Base-by-base conservation (phyloP, 64 coral and sea anemone genomes). In the Hydrozoanthus tunicans region DNA sequence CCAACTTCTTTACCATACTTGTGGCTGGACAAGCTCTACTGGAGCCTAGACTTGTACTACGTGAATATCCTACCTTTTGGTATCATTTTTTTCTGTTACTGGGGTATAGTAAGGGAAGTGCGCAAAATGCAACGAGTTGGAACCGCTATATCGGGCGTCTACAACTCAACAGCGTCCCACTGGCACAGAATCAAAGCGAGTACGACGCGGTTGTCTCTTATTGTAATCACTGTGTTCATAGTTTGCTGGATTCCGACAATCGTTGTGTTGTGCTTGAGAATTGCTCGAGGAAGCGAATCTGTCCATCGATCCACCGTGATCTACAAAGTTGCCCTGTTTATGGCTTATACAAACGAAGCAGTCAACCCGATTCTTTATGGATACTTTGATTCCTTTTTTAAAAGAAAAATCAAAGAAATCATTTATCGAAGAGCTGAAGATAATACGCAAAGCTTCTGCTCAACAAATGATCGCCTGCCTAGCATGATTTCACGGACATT, bases 251-350 rank as follows among this genome's bases (percentile, higher is more conserved):
- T 79, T 20, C 92, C 92, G 11, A 72, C 78, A 20, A 70, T 93
- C n/a, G 85, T 93, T 13, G 4, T 93, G 65, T 6, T 80, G 20
- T 9, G 61, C 51, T 59, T 89, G 20, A 62, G 92, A 89, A 4
- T 93, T 9, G 77, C 77, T 6, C 59, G 20, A 14, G 92, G 92
- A 1, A 90, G 76, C 14, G 58, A 65, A 3, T 27, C 4, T 4
- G 92, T 90, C 12, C 74, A 80, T 70, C 54, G 92, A 3, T 62
- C 69, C 43, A 68, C 85, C 7, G 65, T 59, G 3, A 13, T 81
- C 3, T 93, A 93, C 26, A 85, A 93, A 55, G 66, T 93, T 53
- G 85, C 92, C 6, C 85, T 93, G 9, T 93, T 93, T 82, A 93
- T 93, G 92, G 81, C 79, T 10, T 93, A 93, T 26, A 10, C 78